Base-by-base conservation (phyloP, 64 coral and sea anemone genomes). In the Cladopsammia gracilis region DNA sequence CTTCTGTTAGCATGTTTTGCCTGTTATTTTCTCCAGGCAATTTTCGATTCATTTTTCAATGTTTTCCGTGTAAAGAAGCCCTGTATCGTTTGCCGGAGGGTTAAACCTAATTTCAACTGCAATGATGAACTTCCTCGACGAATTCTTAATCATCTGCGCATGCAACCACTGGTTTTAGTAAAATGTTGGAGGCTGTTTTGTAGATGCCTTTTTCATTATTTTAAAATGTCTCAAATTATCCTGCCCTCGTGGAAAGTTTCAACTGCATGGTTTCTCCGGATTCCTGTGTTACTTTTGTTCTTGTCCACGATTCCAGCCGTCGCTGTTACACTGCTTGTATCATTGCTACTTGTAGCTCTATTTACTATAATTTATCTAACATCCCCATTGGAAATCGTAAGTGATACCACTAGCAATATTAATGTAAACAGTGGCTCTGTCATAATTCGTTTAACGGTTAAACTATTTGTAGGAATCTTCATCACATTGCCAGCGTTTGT, bases 21-120 rank as follows among this genome's bases (percentile, higher is more conserved):
- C 9, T 23, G 16, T 77, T 77, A 77, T 77, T 50, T 52, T n/a
- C 7, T 54, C 11, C 75, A 77, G 48, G 20, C 75, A 14, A 11
- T 77, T 53, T 77, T 57, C 75, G 20, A 52, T 50, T 77, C 75
- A 6, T 77, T 77, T 52, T 77, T 54, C n/a, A 49, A 77, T 1
- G 25, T 13, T n/a, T 10, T 7, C 26, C 23, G 10, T 13, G 26
- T 3, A 1, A 71, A 12, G 13, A 71, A 34, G 26, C 69, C 69
- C 11, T 71, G 69, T 11, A 6, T 12, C 6, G 25, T 71, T 43
- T 71, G 69, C 13, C 25, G 26, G 69, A 26, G 9, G 3, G 24
- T 71, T 71, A 71, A 43, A 43, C 26, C 69, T 26, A 56, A 56
- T 6, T 1, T n/a, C 9, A 10, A 1, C 0, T 82, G 78, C 19